These are phyloP conservation scores for Drosophila navojoa DNA, from an alignment of 1,140 invertebrate species.

Conservation along the genomic window DNA sequence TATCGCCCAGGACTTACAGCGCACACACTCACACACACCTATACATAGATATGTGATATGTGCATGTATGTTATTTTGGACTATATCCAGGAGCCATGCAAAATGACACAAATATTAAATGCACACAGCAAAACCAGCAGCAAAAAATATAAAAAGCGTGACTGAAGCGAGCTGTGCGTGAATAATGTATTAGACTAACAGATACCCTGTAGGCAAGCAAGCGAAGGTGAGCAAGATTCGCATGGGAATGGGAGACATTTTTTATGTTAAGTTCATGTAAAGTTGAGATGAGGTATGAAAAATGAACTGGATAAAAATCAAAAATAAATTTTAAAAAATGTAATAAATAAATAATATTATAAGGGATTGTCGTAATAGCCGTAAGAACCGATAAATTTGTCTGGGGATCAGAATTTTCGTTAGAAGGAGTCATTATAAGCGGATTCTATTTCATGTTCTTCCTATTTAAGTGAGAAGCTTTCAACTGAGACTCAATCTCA, in stretches of 20 bases:
- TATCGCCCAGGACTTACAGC: conserved; percentile 23
- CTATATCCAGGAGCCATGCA: conserved; percentile 64
- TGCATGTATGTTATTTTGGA: conserved; percentile 35
- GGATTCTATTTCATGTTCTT: no score
- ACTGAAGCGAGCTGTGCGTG: background rate
- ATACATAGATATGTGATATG: background rate
- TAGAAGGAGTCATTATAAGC: no score
- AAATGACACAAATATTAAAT: conserved; percentile 70
- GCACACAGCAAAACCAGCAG: conserved; percentile 47
- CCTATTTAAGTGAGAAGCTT: no score
- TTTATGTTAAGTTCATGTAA: no score
- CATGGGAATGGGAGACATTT: background rate
- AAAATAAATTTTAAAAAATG: no score
- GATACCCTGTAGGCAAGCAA: background rate
- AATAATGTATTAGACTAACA: background rate
- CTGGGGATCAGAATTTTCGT: no score
- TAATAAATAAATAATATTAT: no score
- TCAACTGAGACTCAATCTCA: no score
- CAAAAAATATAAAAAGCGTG: conserved; percentile 16
- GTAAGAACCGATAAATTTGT: no score
- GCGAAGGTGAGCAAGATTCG: background rate
- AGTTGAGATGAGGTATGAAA: background rate
- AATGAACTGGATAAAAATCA: background rate
- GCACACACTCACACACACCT: background rate
- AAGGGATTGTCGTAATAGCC: no score